phyloP scores from a whole-genome alignment of 1,140 invertebrate species.

The Sarcophaga bullata region DNA sequence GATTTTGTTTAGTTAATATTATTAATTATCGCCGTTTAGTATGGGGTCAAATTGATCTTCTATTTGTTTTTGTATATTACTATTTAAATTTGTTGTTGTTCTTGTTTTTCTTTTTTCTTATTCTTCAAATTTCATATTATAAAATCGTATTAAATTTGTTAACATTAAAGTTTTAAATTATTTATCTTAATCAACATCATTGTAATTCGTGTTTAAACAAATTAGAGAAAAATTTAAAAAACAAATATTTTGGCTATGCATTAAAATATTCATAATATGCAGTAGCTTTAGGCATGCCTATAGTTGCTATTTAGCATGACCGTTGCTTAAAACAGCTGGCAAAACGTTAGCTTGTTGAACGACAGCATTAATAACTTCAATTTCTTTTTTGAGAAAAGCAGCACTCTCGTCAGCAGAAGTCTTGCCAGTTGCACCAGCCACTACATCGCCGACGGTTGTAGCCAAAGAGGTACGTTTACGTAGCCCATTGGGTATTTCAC shows the following conservation, averaged over 20 bases:
- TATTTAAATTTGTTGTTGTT: background rate
- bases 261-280: no score
- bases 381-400: slow-evolving; percentile 63
- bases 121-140: background rate
- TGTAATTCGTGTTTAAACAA: no score
- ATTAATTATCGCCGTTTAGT: background rate
- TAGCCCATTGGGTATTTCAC: slow-evolving; percentile 55
- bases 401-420: slow-evolving; percentile 51
- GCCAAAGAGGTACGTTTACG: slow-evolving; percentile 46
- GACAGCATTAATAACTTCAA: slow-evolving; percentile 64
- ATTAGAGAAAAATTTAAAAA: background rate
- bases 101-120: background rate
- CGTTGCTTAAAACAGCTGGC: slow-evolving; percentile 64
- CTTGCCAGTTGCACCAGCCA: slow-evolving; percentile 56
- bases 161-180: background rate
- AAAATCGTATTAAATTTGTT: background rate
- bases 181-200: background rate
- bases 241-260: background rate
- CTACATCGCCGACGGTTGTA: slow-evolving; percentile 12
- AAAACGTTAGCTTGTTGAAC: slow-evolving; percentile 62
- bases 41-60: slow-evolving; percentile 23
- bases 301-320: slow-evolving; percentile 63
- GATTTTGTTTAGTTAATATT: background rate
- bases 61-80: background rate
- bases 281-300: background rate